Evolutionary conservation across 2,113 vertebrate species (phyloP), one percentile per base, ranked within the genome.

Genomic region (Mystacornis crossleyi): DNA sequence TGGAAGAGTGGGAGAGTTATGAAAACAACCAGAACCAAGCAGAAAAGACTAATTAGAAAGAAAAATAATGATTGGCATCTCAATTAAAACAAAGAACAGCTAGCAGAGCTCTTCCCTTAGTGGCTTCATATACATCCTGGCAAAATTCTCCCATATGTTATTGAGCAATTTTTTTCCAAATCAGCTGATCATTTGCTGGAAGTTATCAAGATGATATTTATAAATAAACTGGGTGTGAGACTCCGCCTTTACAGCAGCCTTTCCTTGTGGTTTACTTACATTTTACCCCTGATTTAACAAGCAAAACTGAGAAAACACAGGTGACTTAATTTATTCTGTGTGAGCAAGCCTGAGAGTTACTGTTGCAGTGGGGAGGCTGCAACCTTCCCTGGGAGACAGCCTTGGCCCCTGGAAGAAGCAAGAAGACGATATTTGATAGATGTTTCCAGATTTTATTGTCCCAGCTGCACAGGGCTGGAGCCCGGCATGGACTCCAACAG

Each of bases 1-100:
- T 60, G 81, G 34, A 94, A 57, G 53, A 95, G 94, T 88, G 92
- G 75, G 48, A 82, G 75, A 87, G 69, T 86, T 94, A 75, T 62
- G 69, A 94, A 95, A 92, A 80, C 72, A 97, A 67, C 54, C 31
- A 60, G 58, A 86, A 89, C 47, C 50, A 90, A 81, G 67, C 71
- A 70, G 71, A 95, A 81, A 86, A 60, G 34, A 92, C 61, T 93
- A 33, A 66, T 57, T 95, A 69, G 75, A 81, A 92, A 74, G 82
- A 71, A 67, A 94, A 97, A 47, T 65, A 79, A 53, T 50, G 55
- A 62, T 69, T 83, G 64, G 14, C 57, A 62, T 55, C 12, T 40
- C 29, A 51, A 12, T 66, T 93, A 85, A 89, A 51, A 47, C 38
- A 62, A 64, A 67, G 62, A 70, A 40, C 28, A 60, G 15, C 16